Base-by-base conservation (phyloP, 2,888 invertebrate genomes). In the Protula sp. region DNA sequence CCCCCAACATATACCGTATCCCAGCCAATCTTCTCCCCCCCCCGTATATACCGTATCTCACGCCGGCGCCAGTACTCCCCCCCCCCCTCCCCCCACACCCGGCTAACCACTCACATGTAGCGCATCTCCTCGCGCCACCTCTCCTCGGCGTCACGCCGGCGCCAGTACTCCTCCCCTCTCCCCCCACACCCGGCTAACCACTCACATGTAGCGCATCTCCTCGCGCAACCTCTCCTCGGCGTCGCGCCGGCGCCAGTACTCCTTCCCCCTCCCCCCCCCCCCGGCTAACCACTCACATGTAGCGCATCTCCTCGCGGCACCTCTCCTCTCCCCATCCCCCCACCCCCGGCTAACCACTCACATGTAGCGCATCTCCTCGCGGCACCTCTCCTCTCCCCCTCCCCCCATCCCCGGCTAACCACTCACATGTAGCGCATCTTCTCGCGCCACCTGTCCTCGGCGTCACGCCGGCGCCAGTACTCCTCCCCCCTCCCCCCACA, bases 191-290 rank as follows among this genome's bases (percentile, higher is more conserved):
- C n/a, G n/a, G n/a, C n/a, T n/a, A n/a, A n/a, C n/a, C n/a, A 38
- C 38, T 19, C 38, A 38, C 38, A 38, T 38, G 38, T 38, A 75
- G 74, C 77, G 74, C 75, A 79, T 77, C 63, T 79, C 77, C 51
- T 77, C 76, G 28, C 77, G 66, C 75, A 78, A 87, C 82, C 83
- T 88, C 86, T 75, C 85, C 66, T 86, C 86, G 53, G 76, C 74
- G 65, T 86, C 85, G 3, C 85, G 80, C 2, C 85, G 80, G 29
- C 85, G 79, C 80, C 85, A 83, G 71, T 83, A 85, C 60, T 86
- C 86, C 55, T 86, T 85, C 50, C 85, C 82, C 72, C 84, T 82
- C 58, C 85, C 84, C 64, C 85, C 85, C 19, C 93, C 85, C 71
- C 93, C n/a, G n/a, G n/a, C n/a, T n/a, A n/a, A n/a, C n/a, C n/a